Percentiles rank a stretch among this genome's conserved stretches.
Conservation (phyloP, 2,797 vertebrate genomes). For the Discoglossus pictus region DNA sequence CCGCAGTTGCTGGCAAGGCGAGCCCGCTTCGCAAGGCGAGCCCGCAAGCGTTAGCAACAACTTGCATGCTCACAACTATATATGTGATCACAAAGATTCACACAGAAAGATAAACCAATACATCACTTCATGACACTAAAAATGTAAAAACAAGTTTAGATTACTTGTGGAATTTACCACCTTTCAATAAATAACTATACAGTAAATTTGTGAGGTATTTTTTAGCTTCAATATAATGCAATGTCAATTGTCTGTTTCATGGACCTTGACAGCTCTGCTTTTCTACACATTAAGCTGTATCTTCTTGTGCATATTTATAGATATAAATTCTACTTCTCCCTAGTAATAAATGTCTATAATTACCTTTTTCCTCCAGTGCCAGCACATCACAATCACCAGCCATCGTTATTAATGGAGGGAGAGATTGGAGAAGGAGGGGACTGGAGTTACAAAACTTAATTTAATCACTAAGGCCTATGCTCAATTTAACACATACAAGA, state of each 20-base stretch:
- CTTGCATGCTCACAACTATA: too few relatives aligned
- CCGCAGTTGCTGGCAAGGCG: too few relatives aligned
- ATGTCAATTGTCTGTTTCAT: slow-evolving; percentile 28
- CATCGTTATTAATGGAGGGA: slow-evolving; percentile 63
- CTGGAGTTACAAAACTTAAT: slow-evolving; percentile 87
- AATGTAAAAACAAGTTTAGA: too few relatives aligned
- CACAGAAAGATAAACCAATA: too few relatives aligned
- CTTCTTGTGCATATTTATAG: slow-evolving; percentile 25
- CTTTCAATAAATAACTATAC: too few relatives aligned
- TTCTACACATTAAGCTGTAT: slow-evolving; percentile 3
- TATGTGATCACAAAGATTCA: too few relatives aligned
- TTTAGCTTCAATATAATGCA: slow-evolving; percentile 4
- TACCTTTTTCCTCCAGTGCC: slow-evolving; percentile 67
- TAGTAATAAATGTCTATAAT: slow-evolving; percentile 57
- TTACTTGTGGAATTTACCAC: too few relatives aligned
- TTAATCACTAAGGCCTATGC: slow-evolving; percentile 90
- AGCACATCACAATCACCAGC: slow-evolving; percentile 63
- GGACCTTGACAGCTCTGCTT: slow-evolving; percentile 37
- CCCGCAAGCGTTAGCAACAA: too few relatives aligned
- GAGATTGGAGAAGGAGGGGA: slow-evolving; percentile 72
- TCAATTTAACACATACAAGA: slow-evolving; percentile 98
- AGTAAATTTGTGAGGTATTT: too few relatives aligned
- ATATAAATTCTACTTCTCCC: slow-evolving; percentile 44
- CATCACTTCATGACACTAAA: too few relatives aligned
- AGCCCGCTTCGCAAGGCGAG: too few relatives aligned